A percentile compares a stretch with the other conserved stretches of the same genome.
Evolutionary conservation across 2,113 vertebrate genomes (phyloP).

Genomic region (Trematomus loennbergii): DNA sequence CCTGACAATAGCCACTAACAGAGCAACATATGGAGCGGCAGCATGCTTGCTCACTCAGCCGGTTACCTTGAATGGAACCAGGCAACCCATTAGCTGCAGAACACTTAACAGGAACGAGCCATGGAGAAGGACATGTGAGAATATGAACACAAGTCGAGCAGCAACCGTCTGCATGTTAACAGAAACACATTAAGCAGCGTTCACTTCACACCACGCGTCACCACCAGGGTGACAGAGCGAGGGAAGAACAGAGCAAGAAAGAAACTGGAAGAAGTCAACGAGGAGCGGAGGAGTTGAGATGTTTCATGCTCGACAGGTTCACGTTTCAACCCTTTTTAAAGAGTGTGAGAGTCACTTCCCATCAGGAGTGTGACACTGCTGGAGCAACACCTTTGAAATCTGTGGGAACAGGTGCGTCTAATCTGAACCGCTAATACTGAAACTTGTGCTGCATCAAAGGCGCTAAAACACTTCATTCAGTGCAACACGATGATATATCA

Average conservation of each 20-base stretch:
- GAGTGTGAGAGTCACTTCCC: constrained; percentile 52
- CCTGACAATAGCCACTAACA: background rate
- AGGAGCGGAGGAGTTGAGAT: constrained; percentile 37
- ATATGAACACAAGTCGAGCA: background rate
- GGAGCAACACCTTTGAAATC: constrained; percentile 65
- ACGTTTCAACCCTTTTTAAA: constrained; percentile 35
- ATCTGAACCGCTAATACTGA: constrained; percentile 53
- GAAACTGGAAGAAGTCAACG: constrained; percentile 28
- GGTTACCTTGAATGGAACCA: constrained; percentile 16
- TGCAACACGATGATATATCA: background rate
- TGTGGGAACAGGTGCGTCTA: constrained; percentile 71
- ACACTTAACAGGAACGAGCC: constrained; percentile 34
- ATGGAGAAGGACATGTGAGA: constrained; percentile 11
- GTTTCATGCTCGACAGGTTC: constrained; percentile 63
- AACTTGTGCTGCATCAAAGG: constrained; percentile 34
- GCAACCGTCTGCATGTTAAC: constrained; percentile 14
- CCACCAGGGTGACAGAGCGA: constrained; percentile 20
- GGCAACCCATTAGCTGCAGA: constrained; percentile 20
- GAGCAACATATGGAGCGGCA: constrained; percentile 18
- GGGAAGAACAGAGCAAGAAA: constrained; percentile 16
- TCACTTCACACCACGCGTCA: constrained; percentile 46
- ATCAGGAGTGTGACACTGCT: constrained; percentile 55
- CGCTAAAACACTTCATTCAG: background rate
- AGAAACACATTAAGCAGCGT: constrained; percentile 19
- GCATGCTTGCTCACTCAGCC: constrained; percentile 27